phyloP scores from a whole-genome alignment of 2,888 invertebrate genomes.

The Ichneumon xanthorius region DNA sequence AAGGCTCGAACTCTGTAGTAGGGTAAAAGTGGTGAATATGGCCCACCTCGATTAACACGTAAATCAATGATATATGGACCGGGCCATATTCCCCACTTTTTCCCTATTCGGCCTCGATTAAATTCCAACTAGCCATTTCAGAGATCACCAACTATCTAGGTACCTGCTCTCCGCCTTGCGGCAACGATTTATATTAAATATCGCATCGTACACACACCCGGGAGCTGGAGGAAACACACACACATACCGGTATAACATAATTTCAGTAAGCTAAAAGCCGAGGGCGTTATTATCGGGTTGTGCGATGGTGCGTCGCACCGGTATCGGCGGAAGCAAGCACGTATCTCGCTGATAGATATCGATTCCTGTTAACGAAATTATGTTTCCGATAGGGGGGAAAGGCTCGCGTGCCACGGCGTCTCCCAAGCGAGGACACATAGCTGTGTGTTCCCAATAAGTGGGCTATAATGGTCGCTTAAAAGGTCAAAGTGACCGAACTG shows the following conservation, averaged over 20 bases:
- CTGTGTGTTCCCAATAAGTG: constrained; percentile 69
- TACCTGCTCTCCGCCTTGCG: neutral
- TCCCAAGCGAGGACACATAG: constrained; percentile 63
- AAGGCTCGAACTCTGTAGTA: neutral
- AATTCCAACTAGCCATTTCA: neutral
- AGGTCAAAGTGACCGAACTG: constrained; percentile 68
- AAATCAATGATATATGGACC: too few relatives aligned
- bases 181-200: neutral
- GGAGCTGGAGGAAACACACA: neutral
- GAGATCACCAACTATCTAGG: neutral
- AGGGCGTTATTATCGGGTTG: constrained; percentile 49
- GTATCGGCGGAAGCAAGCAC: constrained; percentile 17
- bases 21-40: too few relatives aligned
- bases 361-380: constrained; percentile 72
- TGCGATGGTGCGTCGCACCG: constrained; percentile 30
- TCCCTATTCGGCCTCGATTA: neutral
- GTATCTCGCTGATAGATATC: constrained; percentile 67
- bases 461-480: constrained; percentile 71
- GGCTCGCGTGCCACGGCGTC: constrained; percentile 44
- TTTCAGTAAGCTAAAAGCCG: constrained; percentile 32
- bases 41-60: too few relatives aligned
- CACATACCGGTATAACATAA: neutral
- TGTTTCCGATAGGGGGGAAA: constrained; percentile 53
- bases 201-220: neutral
- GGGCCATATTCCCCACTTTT: too few relatives aligned